These are phyloP conservation scores for Sinelater perroti DNA, from an alignment of 2,888 invertebrate genomes.

Conservation along the genomic window DNA sequence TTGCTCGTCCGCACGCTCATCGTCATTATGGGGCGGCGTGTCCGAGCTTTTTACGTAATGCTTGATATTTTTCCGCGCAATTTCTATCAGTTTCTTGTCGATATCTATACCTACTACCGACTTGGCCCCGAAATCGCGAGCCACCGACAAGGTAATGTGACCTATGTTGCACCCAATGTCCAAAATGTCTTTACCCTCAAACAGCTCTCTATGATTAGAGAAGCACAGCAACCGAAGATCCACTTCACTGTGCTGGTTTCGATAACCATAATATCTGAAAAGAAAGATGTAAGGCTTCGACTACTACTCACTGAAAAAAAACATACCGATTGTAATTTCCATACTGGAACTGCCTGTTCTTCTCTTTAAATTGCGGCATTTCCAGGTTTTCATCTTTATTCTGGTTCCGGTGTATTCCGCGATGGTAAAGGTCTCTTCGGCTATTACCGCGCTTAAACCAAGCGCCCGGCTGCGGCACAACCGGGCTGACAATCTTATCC, in stretches of 20 bases:
- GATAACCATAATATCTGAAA: slow-evolving; percentile 90
- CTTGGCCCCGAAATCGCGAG: slow-evolving; percentile 83
- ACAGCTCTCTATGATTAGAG: slow-evolving; percentile 80
- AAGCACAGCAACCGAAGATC: slow-evolving; percentile 88
- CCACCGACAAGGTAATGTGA: slow-evolving; percentile 90
- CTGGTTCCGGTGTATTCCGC: slow-evolving; percentile 58
- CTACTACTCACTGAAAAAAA: slow-evolving; percentile 5
- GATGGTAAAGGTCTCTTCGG: slow-evolving; percentile 51
- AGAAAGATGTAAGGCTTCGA: no score
- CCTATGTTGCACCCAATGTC: slow-evolving; percentile 99
- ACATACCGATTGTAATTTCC: slow-evolving; percentile 91
- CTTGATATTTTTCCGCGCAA: slow-evolving; percentile 77
- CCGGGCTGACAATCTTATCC: slow-evolving; percentile 92
- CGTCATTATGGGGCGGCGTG: slow-evolving; percentile 48
- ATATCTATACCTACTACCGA: slow-evolving; percentile 95
- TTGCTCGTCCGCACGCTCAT: slow-evolving; percentile 28
- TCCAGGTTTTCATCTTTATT: slow-evolving; percentile 61
- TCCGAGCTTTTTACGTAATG: slow-evolving; percentile 68
- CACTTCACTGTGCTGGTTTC: slow-evolving; percentile 81
- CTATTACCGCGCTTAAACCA: slow-evolving; percentile 71
- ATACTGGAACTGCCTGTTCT: slow-evolving; percentile 85
- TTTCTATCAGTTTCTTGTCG: slow-evolving; percentile 83
- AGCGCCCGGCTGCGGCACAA: slow-evolving; percentile 87
- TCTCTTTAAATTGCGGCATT: slow-evolving; percentile 75
- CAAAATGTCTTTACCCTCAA: slow-evolving; percentile 88